phyloP scores from a whole-genome alignment of 2,797 vertebrate species.

The Siniperca undulata region DNA sequence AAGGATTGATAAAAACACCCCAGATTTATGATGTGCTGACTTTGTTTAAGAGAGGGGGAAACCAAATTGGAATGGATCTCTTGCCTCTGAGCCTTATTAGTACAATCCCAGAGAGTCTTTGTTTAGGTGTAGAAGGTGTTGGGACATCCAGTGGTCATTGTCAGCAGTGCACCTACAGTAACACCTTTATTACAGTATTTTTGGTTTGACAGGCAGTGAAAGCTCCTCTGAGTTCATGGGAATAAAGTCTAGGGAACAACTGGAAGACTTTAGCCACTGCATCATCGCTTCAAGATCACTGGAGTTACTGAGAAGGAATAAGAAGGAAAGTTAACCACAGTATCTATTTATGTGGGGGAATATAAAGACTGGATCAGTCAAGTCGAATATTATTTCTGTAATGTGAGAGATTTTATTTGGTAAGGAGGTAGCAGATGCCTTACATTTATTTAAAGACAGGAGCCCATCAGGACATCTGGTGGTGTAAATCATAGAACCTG shows the following conservation, averaged over 20 bases:
- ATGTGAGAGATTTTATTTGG: constrained; percentile 43
- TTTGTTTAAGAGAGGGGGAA: not conserved
- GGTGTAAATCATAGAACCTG: constrained; percentile 31
- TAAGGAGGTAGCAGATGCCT: constrained; percentile 34
- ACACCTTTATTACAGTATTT: constrained; percentile 25
- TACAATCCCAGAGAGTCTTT: not conserved
- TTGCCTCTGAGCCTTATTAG: not conserved
- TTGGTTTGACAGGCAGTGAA: constrained; percentile 34
- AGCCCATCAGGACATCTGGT: constrained; percentile 7
- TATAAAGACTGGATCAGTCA: constrained; percentile 25
- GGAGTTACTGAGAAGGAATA: constrained; percentile 7
- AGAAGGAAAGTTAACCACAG: constrained; percentile 14
- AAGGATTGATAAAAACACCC: not conserved
- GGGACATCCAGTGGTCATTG: not conserved
- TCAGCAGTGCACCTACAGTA: constrained; percentile 12
- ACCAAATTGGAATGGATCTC: not conserved
- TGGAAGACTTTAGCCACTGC: not conserved
- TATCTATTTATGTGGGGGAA: constrained; percentile 16
- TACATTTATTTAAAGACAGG: constrained; percentile 38
- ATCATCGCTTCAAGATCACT: constrained; percentile 29
- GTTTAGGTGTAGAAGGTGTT: too few species aligned
- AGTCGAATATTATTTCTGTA: constrained; percentile 30
- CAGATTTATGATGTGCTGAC: not conserved
- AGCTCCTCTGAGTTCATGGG: constrained; percentile 5
- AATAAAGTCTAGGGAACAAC: constrained; percentile 14